These are phyloP conservation scores for Phymorhynchus buccinoides DNA, from an alignment of 1,140 invertebrate species.

Conservation along the genomic window DNA sequence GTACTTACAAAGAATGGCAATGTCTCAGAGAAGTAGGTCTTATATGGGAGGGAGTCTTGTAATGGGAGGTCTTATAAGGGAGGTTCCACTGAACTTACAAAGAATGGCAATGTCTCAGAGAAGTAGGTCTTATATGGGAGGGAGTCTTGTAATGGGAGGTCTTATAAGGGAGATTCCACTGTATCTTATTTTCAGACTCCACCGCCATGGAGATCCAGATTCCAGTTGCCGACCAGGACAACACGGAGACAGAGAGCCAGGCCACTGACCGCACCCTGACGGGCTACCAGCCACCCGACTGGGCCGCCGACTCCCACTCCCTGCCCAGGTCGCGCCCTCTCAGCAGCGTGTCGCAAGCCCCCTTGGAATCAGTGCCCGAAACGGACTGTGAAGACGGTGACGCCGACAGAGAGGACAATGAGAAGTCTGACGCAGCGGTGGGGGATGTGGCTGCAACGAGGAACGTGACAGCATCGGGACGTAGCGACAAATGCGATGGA, in stretches of 20 bases:
- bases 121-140: too few species aligned
- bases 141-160: too few species aligned
- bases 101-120: too few species aligned
- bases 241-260: background rate
- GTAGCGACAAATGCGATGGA: background rate
- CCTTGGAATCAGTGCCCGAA: background rate
- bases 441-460: background rate
- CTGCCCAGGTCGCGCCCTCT: background rate
- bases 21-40: too few species aligned
- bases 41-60: too few species aligned
- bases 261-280: background rate
- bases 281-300: too few species aligned
- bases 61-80: too few species aligned
- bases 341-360: background rate
- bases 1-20: too few species aligned
- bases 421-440: background rate
- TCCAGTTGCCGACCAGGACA: slow-evolving; percentile 14
- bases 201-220: slow-evolving; percentile 19
- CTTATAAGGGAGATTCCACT: too few species aligned
- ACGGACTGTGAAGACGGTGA: background rate
- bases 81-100: too few species aligned
- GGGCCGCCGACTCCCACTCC: too few species aligned
- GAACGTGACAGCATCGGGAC: background rate
- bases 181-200: background rate
- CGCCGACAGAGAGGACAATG: background rate